Evolutionary conservation across 2,888 invertebrate species (phyloP).

Genomic region (Hymenopus coronatus): DNA sequence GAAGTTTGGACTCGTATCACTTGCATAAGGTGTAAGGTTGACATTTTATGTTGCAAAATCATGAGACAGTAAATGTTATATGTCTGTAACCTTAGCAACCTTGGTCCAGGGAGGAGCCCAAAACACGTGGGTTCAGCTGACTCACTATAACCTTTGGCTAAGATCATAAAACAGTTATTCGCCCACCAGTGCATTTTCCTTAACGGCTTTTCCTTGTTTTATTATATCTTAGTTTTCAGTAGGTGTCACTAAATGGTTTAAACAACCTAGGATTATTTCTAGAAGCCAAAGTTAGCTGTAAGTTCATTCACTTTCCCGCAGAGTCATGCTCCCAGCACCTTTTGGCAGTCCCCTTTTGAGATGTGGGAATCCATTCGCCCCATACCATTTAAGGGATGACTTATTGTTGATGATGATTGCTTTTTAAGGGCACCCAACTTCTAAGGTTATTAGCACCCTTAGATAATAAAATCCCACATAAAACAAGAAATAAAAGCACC

Average conservation of each 20-base stretch:
- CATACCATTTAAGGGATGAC: no score
- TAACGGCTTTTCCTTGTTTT: not conserved
- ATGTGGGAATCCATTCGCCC: no score
- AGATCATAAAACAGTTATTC: not conserved
- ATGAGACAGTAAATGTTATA: not conserved
- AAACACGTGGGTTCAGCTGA: not conserved
- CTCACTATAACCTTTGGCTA: not conserved
- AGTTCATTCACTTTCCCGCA: not conserved
- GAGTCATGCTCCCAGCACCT: no score
- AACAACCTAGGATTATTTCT: not conserved
- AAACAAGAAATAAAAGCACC: no score
- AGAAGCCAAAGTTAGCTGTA: not conserved
- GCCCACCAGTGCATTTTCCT: not conserved
- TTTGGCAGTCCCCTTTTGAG: no score
- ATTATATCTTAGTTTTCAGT: not conserved
- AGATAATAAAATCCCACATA: no score
- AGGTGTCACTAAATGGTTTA: not conserved
- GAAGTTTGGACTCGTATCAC: no score
- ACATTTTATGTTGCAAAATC: no score
- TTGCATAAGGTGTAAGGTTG: no score
- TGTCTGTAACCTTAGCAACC: not conserved
- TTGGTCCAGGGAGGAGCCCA: not conserved
- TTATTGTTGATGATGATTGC: no score
- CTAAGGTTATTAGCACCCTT: no score
- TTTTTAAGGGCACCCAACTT: no score